Percentiles rank a stretch among this genome's conserved stretches.
phyloP scores from a whole-genome alignment of 92 coral and sea anemone species.

The Umimayanthus kanabou region DNA sequence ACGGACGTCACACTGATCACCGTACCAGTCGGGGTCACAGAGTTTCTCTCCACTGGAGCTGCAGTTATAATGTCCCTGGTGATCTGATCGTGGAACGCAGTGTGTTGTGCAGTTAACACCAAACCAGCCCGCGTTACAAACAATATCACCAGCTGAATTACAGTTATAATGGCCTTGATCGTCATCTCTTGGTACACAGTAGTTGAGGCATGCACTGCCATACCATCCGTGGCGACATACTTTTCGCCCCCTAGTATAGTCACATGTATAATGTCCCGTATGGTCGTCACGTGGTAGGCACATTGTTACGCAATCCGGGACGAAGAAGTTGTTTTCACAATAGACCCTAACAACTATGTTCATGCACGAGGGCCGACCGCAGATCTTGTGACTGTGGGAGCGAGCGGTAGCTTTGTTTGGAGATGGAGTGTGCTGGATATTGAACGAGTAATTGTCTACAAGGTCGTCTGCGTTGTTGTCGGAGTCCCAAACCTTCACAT shows the following conservation, averaged over 20 bases:
- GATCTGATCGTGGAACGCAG: slow-evolving; percentile 52
- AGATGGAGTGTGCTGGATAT: slow-evolving; percentile 46
- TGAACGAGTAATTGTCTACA: slow-evolving; percentile 55
- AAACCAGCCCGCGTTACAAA: slow-evolving; percentile 75
- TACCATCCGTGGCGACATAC: slow-evolving; percentile 67
- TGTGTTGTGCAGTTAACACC: slow-evolving; percentile 52
- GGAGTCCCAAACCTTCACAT: slow-evolving; percentile 66
- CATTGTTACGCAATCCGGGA: slow-evolving; percentile 67
- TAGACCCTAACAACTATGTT: slow-evolving; percentile 63
- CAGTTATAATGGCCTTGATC: slow-evolving; percentile 64
- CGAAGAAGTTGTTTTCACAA: slow-evolving; percentile 61
- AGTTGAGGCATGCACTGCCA: slow-evolving; percentile 54
- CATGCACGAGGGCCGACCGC: slow-evolving; percentile 53
- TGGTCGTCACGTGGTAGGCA: slow-evolving; percentile 78
- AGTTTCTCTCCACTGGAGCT: slow-evolving; percentile 52
- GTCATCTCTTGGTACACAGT: slow-evolving; percentile 49
- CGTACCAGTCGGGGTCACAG: slow-evolving; percentile 65
- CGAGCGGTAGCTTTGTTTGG: slow-evolving; percentile 35
- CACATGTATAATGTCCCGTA: slow-evolving; percentile 76
- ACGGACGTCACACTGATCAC: slow-evolving; percentile 44
- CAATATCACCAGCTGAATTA: slow-evolving; percentile 64
- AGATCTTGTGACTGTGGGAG: slow-evolving; percentile 39
- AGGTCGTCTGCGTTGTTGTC: slow-evolving; percentile 57
- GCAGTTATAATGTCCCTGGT: slow-evolving; percentile 72
- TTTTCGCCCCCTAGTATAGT: slow-evolving; percentile 56